Conservation (phyloP, 2,113 vertebrate species). For the Ceratotherium simum region DNA sequence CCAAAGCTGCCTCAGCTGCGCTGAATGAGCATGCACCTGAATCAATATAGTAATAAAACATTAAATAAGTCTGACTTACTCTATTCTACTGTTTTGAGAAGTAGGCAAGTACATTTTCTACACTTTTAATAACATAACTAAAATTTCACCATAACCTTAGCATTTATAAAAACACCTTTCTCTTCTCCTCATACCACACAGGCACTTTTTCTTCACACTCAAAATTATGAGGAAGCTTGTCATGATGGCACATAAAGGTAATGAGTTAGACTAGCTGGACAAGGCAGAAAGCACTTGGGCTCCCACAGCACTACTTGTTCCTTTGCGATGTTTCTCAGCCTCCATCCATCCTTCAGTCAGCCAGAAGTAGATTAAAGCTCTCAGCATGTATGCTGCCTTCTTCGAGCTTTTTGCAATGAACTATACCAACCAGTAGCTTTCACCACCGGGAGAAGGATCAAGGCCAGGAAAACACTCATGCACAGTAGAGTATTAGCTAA, state of each 20-base stretch:
- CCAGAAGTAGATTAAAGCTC: neutral
- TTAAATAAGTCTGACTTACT: neutral
- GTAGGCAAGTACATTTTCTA: neutral
- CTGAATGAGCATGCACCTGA: neutral
- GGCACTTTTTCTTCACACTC: neutral
- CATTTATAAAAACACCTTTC: conserved; percentile 15
- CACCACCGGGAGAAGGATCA: neutral
- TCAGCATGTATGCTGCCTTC: neutral
- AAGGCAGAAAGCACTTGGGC: neutral
- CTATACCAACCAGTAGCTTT: neutral
- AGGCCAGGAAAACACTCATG: neutral
- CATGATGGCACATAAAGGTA: neutral
- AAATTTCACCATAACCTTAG: neutral
- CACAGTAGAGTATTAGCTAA: neutral
- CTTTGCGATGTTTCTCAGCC: neutral
- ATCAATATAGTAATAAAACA: conserved; percentile 25
- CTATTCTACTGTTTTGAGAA: neutral
- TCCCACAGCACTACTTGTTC: neutral
- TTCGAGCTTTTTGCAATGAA: neutral
- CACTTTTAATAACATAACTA: neutral
- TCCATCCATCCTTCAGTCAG: neutral
- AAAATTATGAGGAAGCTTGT: neutral
- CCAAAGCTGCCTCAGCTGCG: neutral
- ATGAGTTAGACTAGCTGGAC: neutral
- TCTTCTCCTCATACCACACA: neutral